Percentiles rank a stretch among this genome's conserved stretches.
Conservation (phyloP, 2,113 vertebrate genomes). For the Ahaetulla prasina region DNA sequence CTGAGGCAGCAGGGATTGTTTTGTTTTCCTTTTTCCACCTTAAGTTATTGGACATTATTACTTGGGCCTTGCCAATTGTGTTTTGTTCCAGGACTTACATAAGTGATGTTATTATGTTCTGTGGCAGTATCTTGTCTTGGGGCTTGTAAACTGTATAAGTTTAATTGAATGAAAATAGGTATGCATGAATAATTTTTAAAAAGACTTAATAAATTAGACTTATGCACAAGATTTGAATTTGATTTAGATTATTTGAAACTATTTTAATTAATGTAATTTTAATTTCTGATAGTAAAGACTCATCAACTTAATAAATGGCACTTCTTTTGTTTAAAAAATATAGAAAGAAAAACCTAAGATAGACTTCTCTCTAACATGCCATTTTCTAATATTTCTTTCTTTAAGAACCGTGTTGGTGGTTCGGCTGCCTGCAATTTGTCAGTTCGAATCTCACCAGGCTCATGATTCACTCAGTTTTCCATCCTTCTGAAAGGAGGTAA, state of each 20-base stretch:
- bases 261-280: neutral
- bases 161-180: neutral
- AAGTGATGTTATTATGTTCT: neutral
- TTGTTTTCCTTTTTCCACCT: neutral
- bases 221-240: too few relatives aligned
- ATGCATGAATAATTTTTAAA: neutral
- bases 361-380: neutral
- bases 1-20: neutral
- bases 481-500: too few relatives aligned
- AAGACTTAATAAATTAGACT: neutral
- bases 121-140: neutral
- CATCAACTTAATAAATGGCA: neutral
- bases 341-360: neutral
- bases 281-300: neutral
- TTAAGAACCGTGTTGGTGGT: too few relatives aligned
- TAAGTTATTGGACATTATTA: neutral
- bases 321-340: neutral
- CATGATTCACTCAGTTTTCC: too few relatives aligned
- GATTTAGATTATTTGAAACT: neutral
- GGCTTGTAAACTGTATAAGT: neutral
- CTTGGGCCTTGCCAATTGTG: neutral
- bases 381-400: neutral
- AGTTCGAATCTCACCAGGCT: too few relatives aligned
- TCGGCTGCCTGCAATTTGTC: too few relatives aligned
- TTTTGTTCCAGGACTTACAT: neutral